phyloP scores from a whole-genome alignment of 2,797 vertebrate genomes.

The Artibeus lituratus region DNA sequence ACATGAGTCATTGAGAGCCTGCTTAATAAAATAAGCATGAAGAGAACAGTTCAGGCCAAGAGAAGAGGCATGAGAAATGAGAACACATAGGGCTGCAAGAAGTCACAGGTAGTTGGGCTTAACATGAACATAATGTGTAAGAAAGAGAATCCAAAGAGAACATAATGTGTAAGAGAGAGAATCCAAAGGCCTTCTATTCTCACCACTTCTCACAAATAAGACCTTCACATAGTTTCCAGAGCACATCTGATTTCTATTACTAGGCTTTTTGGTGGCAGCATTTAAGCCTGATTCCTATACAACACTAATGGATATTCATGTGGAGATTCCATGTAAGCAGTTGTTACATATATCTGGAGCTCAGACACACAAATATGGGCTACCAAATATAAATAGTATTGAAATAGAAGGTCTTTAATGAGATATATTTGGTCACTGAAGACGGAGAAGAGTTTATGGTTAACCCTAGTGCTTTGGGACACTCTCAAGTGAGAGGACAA shows the following conservation, averaged over 20 bases:
- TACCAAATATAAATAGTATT: background rate
- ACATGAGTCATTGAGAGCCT: background rate
- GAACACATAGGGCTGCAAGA: background rate
- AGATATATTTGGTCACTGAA: background rate
- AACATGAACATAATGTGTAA: background rate
- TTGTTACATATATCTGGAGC: background rate
- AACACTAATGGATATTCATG: background rate
- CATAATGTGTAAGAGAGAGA: background rate
- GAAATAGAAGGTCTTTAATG: background rate
- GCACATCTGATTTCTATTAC: background rate
- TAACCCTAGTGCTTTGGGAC: background rate
- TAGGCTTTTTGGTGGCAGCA: background rate
- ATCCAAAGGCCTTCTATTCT: background rate
- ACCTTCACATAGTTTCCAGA: background rate
- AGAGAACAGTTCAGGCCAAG: background rate
- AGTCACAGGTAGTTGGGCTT: background rate
- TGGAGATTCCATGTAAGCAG: background rate
- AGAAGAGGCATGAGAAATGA: background rate
- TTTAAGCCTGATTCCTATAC: background rate
- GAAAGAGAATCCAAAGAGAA: background rate
- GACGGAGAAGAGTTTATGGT: background rate
- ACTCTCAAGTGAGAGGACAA: background rate
- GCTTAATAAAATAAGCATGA: background rate
- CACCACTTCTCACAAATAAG: background rate
- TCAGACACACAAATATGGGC: background rate